Conservation (phyloP, 2,888 invertebrate species). For the Hymenopus coronatus region DNA sequence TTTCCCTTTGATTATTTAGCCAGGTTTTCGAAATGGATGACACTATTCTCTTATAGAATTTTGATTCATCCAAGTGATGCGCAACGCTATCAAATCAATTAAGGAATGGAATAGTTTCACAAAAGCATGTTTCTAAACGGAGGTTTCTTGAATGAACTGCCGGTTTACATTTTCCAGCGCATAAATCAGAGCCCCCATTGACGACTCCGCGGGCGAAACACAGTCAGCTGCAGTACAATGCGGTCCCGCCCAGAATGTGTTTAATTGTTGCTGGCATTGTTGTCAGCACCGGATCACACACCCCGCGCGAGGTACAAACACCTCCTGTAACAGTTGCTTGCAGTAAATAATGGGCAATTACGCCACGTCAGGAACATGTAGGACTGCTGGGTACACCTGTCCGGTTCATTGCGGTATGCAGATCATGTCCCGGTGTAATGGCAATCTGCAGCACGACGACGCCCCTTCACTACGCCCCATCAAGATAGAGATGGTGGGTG, state of each 20-base stretch:
- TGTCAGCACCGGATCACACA: not conserved
- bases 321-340: not conserved
- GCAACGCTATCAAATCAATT: too few relatives aligned
- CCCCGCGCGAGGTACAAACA: not conserved
- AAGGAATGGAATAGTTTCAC: too few relatives aligned
- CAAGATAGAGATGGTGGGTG: not conserved
- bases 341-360: slow-evolving; percentile 15
- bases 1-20: too few relatives aligned
- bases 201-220: not conserved
- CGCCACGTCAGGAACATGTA: not conserved
- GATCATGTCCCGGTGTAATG: not conserved
- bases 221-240: not conserved
- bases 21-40: too few relatives aligned
- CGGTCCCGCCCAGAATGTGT: not conserved
- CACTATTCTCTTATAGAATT: too few relatives aligned
- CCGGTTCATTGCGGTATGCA: not conserved
- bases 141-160: not conserved
- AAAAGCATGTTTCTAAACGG: too few relatives aligned
- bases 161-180: not conserved
- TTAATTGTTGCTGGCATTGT: not conserved
- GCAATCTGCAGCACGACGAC: not conserved
- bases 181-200: not conserved
- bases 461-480: not conserved
- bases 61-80: too few relatives aligned
- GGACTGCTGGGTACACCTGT: not conserved